A percentile compares a stretch with the other conserved stretches of the same genome.
Conservation (phyloP, 2,888 invertebrate genomes). For the Gerris lacustris region DNA sequence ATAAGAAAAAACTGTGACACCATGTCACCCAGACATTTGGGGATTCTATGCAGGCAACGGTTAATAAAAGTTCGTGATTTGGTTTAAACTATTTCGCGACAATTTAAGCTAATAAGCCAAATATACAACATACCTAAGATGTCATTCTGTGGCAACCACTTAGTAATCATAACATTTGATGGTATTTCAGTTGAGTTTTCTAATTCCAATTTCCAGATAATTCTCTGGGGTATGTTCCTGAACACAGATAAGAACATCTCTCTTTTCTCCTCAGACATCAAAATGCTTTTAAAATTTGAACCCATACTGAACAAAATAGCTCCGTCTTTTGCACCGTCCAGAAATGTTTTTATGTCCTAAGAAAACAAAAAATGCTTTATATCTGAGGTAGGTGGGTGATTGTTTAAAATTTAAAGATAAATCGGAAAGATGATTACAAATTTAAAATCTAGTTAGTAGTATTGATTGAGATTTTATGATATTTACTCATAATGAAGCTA, state of each 20-base stretch:
- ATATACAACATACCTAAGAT: conserved; percentile 47
- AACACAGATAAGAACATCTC: conserved; percentile 49
- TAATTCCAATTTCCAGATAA: conserved; percentile 69
- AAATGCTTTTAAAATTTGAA: conserved; percentile 54
- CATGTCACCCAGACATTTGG: too few species aligned
- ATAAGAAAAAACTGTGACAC: too few species aligned
- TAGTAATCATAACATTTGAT: conserved; percentile 48
- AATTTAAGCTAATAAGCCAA: too few species aligned
- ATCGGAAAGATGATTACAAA: too few species aligned
- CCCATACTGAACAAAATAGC: conserved; percentile 66
- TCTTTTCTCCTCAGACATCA: conserved; percentile 48
- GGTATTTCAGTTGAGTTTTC: conserved; percentile 45
- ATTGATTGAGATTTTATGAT: too few species aligned
- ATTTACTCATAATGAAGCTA: too few species aligned
- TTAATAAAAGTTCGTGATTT: too few species aligned
- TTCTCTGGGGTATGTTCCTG: conserved; percentile 49
- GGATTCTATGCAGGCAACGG: too few species aligned
- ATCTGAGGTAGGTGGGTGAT: not conserved
- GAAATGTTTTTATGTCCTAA: conserved; percentile 46
- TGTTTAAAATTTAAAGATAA: too few species aligned
- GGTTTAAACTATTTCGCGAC: too few species aligned
- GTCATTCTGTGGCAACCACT: conserved; percentile 66
- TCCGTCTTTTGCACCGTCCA: conserved; percentile 51
- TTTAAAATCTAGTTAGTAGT: too few species aligned
- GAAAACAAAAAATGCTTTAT: not conserved